These are phyloP conservation scores for Drosophila meridionalis DNA, from an alignment of 2,888 invertebrate species.

Conservation along the genomic window DNA sequence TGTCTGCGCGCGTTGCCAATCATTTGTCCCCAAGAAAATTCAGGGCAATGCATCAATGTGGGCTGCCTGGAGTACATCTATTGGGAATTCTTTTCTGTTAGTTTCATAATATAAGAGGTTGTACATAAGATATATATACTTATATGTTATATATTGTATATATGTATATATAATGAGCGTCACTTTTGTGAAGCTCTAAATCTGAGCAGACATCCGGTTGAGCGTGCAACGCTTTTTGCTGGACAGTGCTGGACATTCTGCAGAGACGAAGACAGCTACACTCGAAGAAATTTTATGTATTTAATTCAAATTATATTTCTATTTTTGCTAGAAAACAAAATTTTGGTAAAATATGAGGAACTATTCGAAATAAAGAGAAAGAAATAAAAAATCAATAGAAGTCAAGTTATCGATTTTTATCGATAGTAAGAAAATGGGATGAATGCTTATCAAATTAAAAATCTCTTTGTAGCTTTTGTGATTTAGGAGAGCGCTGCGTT, in stretches of 20 bases:
- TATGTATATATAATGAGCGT: conserved; percentile 19
- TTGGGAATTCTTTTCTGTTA: conserved; percentile 5
- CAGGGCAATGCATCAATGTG: conserved; percentile 20
- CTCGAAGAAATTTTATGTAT: background rate
- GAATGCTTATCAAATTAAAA: too few relatives aligned
- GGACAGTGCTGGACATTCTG: conserved; percentile 15
- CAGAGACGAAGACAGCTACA: conserved; percentile 26
- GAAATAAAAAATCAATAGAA: background rate
- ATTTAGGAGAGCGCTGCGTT: too few relatives aligned
- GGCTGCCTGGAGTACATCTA: background rate
- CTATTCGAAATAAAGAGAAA: background rate
- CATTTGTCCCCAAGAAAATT: conserved; percentile 40
- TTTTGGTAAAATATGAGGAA: too few relatives aligned
- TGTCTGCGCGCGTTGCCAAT: conserved; percentile 46
- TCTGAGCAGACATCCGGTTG: conserved; percentile 53
- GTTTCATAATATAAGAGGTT: conserved; percentile 1
- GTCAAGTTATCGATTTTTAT: too few relatives aligned
- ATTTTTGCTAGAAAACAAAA: background rate
- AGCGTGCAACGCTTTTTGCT: conserved; percentile 3
- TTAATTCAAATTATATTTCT: too few relatives aligned
- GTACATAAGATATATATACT: background rate
- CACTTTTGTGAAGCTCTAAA: conserved; percentile 16
- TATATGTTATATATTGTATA: conserved; percentile 3
- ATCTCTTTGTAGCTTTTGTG: too few relatives aligned
- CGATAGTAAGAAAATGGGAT: too few relatives aligned